These are phyloP conservation scores for Poecilia picta DNA, from an alignment of 2,797 vertebrate species.

Conservation along the genomic window DNA sequence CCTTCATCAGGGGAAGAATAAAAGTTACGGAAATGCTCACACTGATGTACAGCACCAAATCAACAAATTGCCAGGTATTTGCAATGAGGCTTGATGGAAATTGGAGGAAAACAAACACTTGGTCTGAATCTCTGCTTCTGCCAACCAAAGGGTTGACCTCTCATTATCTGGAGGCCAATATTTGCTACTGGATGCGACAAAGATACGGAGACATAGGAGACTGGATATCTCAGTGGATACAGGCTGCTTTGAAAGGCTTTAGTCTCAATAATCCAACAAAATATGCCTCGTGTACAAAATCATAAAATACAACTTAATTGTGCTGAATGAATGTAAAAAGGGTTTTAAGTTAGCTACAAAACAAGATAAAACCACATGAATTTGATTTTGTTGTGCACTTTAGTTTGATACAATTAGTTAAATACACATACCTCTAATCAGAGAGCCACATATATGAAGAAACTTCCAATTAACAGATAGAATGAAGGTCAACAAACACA, in stretches of 20 bases:
- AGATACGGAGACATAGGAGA: constrained; percentile 27
- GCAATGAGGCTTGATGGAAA: constrained; percentile 9
- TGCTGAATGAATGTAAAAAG: not conserved
- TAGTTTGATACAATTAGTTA: constrained; percentile 19
- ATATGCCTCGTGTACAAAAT: not conserved
- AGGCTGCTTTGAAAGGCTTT: constrained; percentile 11
- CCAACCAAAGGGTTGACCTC: constrained; percentile 37
- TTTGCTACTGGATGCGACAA: constrained; percentile 37
- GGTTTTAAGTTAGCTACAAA: not conserved
- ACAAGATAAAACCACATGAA: not conserved
- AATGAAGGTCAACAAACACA: constrained; percentile 20
- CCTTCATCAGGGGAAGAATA: constrained; percentile 27
- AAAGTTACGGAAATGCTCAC: constrained; percentile 9
- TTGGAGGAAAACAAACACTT: constrained; percentile 21
- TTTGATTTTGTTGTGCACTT: not conserved
- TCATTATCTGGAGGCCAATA: constrained; percentile 57
- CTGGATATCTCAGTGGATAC: constrained; percentile 32
- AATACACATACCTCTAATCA: constrained; percentile 24
- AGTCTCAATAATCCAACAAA: constrained; percentile 10
- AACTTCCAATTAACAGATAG: not conserved
- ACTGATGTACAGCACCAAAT: constrained; percentile 4
- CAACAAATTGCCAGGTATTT: constrained; percentile 28
- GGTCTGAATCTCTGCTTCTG: constrained; percentile 31
- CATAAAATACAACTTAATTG: not conserved
- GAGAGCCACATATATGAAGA: not conserved